Conservation (phyloP, 2,797 vertebrate genomes). For the Nyctibius grandis region DNA sequence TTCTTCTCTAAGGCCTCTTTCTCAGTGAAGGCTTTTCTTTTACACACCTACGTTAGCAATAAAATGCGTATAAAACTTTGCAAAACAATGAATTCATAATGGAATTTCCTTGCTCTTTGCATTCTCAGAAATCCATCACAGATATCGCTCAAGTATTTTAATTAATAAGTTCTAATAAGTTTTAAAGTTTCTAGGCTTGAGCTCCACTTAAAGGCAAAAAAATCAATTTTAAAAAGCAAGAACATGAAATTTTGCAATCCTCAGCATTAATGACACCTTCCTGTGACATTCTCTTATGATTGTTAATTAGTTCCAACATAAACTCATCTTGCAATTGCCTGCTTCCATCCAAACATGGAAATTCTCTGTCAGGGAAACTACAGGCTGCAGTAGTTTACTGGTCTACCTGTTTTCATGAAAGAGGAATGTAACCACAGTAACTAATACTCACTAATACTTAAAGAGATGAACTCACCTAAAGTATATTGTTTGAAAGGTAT, state of each 20-base stretch:
- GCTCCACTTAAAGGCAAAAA: neutral
- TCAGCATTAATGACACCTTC: neutral
- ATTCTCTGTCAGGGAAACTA: neutral
- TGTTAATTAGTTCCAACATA: neutral
- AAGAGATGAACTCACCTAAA: neutral
- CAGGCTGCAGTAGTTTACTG: neutral
- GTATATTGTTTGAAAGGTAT: neutral
- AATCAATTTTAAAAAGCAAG: neutral
- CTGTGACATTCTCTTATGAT: neutral
- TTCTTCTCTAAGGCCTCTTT: neutral
- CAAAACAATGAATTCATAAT: neutral
- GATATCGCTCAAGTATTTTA: neutral
- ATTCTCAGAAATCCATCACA: neutral
- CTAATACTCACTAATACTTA: neutral
- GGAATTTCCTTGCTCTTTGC: neutral
- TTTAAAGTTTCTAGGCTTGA: neutral
- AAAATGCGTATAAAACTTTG: fast-evolving
- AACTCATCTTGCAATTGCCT: neutral
- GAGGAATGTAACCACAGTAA: neutral
- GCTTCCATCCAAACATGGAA: neutral
- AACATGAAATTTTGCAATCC: neutral
- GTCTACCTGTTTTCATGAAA: neutral
- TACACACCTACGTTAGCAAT: neutral
- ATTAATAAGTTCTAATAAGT: neutral
- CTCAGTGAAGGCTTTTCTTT: neutral